Conservation (phyloP, 2,113 vertebrate genomes). For the Pedionomus torquatus region DNA sequence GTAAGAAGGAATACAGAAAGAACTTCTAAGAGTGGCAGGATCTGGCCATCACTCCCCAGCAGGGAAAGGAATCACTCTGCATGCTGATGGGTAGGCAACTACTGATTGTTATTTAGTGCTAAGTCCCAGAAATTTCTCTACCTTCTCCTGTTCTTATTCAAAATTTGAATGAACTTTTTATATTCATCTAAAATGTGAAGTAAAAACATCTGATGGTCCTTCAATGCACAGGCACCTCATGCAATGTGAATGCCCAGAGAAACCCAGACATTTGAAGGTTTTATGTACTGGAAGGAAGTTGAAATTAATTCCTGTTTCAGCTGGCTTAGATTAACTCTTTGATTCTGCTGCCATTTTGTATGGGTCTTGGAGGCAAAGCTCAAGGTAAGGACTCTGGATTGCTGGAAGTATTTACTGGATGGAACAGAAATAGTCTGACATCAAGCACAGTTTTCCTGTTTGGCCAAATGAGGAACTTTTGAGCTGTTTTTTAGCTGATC, state of each 20-base stretch:
- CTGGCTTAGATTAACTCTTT: not conserved
- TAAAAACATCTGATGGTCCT: not conserved
- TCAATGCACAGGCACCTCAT: not conserved
- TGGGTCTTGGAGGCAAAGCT: not conserved
- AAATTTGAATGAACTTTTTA: not conserved
- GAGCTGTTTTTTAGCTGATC: not conserved
- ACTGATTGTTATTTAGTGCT: not conserved
- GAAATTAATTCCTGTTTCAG: not conserved
- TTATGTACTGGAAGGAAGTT: not conserved
- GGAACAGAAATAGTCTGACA: not conserved
- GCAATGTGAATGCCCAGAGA: not conserved
- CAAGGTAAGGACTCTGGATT: not conserved
- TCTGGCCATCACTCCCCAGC: not conserved
- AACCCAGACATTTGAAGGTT: not conserved
- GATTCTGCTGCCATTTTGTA: not conserved
- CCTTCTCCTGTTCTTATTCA: not conserved
- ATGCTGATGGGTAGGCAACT: fast-evolving
- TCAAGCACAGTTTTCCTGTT: not conserved
- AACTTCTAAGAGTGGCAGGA: not conserved
- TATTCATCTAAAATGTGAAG: not conserved
- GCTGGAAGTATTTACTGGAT: not conserved
- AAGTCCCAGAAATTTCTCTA: not conserved
- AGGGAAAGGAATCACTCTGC: not conserved
- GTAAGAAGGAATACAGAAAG: not conserved
- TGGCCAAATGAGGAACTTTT: not conserved